These are phyloP conservation scores for Clitarchus hookeri DNA, from an alignment of 2,888 invertebrate genomes.

Conservation along the genomic window DNA sequence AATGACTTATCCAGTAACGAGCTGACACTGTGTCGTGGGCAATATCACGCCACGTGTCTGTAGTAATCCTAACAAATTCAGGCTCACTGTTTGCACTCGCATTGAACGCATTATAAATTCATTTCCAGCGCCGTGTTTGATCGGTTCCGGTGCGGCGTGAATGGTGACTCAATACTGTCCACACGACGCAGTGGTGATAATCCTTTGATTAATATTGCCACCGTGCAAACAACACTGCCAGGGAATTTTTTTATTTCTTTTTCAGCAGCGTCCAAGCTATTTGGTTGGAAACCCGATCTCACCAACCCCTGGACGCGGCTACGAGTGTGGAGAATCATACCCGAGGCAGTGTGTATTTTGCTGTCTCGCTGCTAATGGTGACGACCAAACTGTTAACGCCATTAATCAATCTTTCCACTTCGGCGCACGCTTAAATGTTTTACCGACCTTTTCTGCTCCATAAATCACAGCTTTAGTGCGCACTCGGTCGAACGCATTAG, in stretches of 20 bases:
- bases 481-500: neutral
- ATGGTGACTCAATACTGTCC: too few relatives aligned
- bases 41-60: too few relatives aligned
- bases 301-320: neutral
- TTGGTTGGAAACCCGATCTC: neutral
- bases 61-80: neutral
- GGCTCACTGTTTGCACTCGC: neutral
- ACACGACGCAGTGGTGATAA: neutral
- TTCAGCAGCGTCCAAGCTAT: neutral
- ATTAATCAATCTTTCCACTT: neutral
- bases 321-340: neutral
- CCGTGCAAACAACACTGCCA: neutral
- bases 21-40: neutral
- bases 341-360: neutral
- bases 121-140: neutral
- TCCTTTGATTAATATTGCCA: conserved; percentile 14
- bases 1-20: neutral
- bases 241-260: neutral
- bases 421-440: neutral
- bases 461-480: neutral
- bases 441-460: neutral
- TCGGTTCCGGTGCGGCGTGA: neutral
- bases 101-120: neutral
- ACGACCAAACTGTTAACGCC: neutral
- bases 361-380: too few relatives aligned